phyloP scores from a whole-genome alignment of 2,797 vertebrate species.

The Peromyscus nudipes region DNA sequence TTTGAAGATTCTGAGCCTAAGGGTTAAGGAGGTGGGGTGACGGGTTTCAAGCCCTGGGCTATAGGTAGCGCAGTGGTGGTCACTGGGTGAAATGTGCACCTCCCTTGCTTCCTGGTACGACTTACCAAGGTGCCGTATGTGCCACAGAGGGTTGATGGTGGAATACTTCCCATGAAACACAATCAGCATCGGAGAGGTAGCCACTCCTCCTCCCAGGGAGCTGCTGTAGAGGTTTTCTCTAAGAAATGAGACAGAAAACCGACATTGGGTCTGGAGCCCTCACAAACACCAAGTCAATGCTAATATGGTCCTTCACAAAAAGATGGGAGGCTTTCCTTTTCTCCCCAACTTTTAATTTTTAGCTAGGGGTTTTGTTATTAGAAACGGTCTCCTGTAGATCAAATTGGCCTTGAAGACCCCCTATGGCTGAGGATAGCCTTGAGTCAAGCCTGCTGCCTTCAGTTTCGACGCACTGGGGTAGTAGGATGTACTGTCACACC shows the following conservation, averaged over 20 bases:
- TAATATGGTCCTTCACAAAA: not conserved
- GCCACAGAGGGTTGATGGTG: conserved; percentile 90
- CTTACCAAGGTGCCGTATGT: conserved; percentile 91
- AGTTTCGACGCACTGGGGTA: accelerated
- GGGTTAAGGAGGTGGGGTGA: not conserved
- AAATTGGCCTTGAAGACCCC: not conserved
- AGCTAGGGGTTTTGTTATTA: not conserved
- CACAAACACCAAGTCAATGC: not conserved
- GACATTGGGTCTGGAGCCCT: not conserved
- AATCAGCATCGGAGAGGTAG: conserved; percentile 92
- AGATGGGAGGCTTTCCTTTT: not conserved
- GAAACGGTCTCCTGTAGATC: not conserved
- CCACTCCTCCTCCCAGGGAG: conserved; percentile 90
- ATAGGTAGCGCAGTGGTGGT: not conserved
- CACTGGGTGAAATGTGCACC: not conserved
- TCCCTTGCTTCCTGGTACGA: not conserved
- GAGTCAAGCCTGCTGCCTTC: not conserved
- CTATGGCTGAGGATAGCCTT: not conserved
- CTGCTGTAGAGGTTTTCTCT: conserved; percentile 93
- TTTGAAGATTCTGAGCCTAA: not conserved
- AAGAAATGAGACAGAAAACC: not conserved
- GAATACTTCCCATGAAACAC: conserved; percentile 91
- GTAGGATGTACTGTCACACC: not conserved
- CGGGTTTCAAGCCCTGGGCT: not conserved
- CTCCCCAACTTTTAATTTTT: not conserved